Evolutionary conservation across 2,888 invertebrate species (phyloP), one percentile per base, ranked within the genome.

Genomic region (Brachyptera risi): DNA sequence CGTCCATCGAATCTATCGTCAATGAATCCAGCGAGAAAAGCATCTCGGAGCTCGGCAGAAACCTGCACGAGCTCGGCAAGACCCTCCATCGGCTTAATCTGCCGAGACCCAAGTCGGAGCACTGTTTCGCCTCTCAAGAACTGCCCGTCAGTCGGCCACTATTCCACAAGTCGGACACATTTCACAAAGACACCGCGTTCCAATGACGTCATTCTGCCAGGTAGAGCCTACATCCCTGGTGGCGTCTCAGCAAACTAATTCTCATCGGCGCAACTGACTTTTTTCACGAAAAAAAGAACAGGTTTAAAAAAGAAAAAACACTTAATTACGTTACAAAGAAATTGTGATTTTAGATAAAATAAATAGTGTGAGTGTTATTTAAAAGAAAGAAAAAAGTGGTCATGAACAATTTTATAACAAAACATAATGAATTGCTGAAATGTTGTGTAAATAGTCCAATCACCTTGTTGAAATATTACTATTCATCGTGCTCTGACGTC

Each of bases 41-140:
- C 38, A 65, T 65, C 37, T 81, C 81, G 61, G 85, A 86, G 75
- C 78, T 88, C 69, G 87, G 87, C 68, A 79, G 86, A 65, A 72
- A 86, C 72, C 78, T 88, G 72, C 85, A 87, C 73, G 65, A 65
- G 58, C 58, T 65, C 27, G 66, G 66, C 27, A 65, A 66, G 54
- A 83, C 84, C 69, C 77, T 87, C 71, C 71, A 67, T 81, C 86
- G 37, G 71, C 72, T 66, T 63, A 79, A 81, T 67, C 74, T 88
- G 68, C 90, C 90, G 23, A 80, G 90, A 69, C 90, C 91, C 70
- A 89, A 90, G 77, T 90, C 90, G 65, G 90, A 91, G 75, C 88
- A 86, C 79, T 90, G 90, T 78, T 89, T 90, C 77, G 79, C 78
- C 71, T 80, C 83, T 31, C 76, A 81, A 70, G 80, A 80, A 70